A percentile compares a stretch with the other conserved stretches of the same genome.
These are phyloP conservation scores for Phainopepla nitens DNA, from an alignment of 2,113 vertebrate species.

Conservation along the genomic window DNA sequence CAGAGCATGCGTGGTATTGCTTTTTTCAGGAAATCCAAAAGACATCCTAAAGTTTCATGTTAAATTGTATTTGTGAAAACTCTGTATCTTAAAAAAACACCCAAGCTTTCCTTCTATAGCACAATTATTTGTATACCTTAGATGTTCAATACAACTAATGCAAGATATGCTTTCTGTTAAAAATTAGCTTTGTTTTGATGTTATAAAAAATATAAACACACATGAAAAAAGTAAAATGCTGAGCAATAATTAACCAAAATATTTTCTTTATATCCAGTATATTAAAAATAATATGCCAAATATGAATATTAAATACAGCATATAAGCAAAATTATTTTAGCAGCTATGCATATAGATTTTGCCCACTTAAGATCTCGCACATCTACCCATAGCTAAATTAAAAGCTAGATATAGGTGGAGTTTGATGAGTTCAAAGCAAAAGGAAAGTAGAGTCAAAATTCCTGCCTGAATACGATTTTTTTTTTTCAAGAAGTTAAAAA, in stretches of 20 bases:
- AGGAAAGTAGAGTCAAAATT: neutral
- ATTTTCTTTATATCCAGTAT: neutral
- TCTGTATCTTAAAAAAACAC: accelerated
- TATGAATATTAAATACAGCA: neutral
- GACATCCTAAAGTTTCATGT: neutral
- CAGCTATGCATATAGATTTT: neutral
- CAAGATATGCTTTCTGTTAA: neutral
- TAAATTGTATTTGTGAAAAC: neutral
- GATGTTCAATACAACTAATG: neutral
- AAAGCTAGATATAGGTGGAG: neutral
- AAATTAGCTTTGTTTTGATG: neutral
- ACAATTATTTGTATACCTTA: neutral
- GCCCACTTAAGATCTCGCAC: neutral
- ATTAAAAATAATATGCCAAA: neutral
- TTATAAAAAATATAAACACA: neutral
- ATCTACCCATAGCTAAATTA: neutral
- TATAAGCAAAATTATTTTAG: neutral
- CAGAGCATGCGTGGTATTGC: accelerated
- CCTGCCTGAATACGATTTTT: accelerated
- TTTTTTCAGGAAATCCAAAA: neutral
- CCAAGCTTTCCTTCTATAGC: neutral
- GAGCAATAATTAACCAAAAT: neutral
- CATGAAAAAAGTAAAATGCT: neutral
- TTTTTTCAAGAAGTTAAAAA: neutral
- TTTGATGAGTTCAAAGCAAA: neutral